phyloP scores from a whole-genome alignment of 1,140 invertebrate genomes.

The Eubasilissa regina region DNA sequence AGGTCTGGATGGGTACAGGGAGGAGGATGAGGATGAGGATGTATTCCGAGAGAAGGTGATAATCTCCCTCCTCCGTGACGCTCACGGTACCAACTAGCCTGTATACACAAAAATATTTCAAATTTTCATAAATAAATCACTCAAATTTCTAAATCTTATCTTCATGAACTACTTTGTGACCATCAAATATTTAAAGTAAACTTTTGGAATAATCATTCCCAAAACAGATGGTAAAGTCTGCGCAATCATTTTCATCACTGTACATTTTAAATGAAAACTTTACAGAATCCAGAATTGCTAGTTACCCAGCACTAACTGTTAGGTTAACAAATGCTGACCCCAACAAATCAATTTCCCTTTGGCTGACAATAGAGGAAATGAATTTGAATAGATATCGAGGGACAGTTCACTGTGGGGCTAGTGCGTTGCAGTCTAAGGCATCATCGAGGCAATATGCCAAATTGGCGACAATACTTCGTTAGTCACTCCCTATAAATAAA shows the following conservation, averaged over 20 bases:
- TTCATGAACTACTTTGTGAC: too few species aligned
- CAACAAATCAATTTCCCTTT: constrained; percentile 52
- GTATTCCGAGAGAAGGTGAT: constrained; percentile 61
- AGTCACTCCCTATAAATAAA: neutral
- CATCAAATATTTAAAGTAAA: too few species aligned
- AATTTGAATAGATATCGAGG: neutral
- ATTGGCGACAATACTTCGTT: neutral
- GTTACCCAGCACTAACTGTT: neutral
- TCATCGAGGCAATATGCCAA: constrained; percentile 33
- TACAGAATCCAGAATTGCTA: too few species aligned
- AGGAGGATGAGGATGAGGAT: constrained; percentile 59
- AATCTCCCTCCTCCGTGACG: constrained; percentile 66
- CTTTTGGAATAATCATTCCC: too few species aligned
- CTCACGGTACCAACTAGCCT: constrained; percentile 70
- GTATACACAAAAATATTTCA: constrained; percentile 49
- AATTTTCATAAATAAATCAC: neutral
- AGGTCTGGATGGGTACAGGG: constrained; percentile 62
- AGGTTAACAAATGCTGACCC: constrained; percentile 31
- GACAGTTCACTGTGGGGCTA: neutral
- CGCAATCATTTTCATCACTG: too few species aligned
- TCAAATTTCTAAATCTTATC: too few species aligned
- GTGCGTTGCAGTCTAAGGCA: neutral
- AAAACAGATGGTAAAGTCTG: too few species aligned
- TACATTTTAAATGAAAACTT: too few species aligned
- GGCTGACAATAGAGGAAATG: constrained; percentile 54